Evolutionary conservation across 2,797 vertebrate genomes (phyloP), one percentile per base, ranked within the genome.

Genomic region (Cynodonichthys magdalenae): DNA sequence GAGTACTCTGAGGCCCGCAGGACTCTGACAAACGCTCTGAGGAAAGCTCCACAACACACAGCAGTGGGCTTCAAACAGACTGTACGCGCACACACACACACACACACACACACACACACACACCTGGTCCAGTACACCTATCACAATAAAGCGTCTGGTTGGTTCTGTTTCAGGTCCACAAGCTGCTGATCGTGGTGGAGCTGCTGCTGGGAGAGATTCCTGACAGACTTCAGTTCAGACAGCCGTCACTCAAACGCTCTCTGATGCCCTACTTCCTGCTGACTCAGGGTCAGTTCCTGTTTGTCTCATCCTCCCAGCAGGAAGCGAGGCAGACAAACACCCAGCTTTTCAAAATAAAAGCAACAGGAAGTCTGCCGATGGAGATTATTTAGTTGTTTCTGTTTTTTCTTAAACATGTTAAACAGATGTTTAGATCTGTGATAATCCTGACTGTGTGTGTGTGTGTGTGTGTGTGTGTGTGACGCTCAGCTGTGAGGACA

Each of bases 241-340:
- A 99, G 73, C 96, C 95, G 0, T 97, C 96, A 0, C 94, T 99
- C 53, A 99, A 98, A 89, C 93, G 96, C n/a, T 98, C 97, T 0
- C 95, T 99, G 77, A 96, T 96, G 95, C 97, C 96, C 6, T 98
- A 99, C 90, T 99, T 99, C 86, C 94, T 98, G 75, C 94, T 99
- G 62, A 98, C 97, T 15, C 97, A 99, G 87, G 97, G 97, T 98
- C 31, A 76, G 47, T 64, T 6, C 14, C 5, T 34, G 31, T 34
- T 34, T 34, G 31, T 34, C 4, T 34, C 31, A 2, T 34, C 31
- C 31, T 8, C 9, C 31, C 31, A 34, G 31, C 31, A 34, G 31
- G 31, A 34, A 34, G 31, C 31, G 2, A 24, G 24, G 31, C 31
- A 34, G 31, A 8, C 9, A 3, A 39, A 39, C 11, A 39, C 10